These are phyloP conservation scores for Camelus dromedarius DNA, from an alignment of 2,113 vertebrate genomes.

Conservation along the genomic window DNA sequence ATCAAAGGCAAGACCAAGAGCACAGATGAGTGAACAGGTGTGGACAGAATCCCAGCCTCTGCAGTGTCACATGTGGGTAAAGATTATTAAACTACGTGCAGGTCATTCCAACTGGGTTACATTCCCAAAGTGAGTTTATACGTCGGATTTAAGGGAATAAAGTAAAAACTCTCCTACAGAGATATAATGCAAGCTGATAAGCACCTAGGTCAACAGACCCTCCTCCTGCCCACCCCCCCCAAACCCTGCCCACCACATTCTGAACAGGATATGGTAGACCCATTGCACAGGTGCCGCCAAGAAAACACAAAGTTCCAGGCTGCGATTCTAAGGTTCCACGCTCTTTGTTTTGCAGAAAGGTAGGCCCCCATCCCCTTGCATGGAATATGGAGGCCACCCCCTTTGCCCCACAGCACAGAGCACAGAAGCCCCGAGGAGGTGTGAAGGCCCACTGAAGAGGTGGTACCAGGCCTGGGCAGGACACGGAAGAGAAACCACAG, in stretches of 20 bases:
- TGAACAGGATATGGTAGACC: neutral
- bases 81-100: neutral
- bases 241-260: too few species aligned
- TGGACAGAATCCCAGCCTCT: too few species aligned
- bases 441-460: neutral
- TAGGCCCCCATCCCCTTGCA: accelerated
- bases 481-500: accelerated
- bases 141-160: neutral
- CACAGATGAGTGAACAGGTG: accelerated
- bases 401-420: neutral
- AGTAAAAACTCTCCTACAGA: neutral
- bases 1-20: neutral
- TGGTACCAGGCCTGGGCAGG: neutral
- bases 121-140: neutral
- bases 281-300: accelerated
- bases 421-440: neutral
- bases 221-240: too few species aligned
- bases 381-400: accelerated
- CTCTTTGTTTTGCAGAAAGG: accelerated
- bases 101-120: neutral
- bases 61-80: neutral
- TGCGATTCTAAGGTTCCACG: neutral
- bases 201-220: too few species aligned
- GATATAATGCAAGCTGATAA: neutral
- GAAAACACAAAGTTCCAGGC: too few species aligned